These are phyloP conservation scores for Charadrius vociferus DNA, from an alignment of 2,113 vertebrate species.

Conservation along the genomic window DNA sequence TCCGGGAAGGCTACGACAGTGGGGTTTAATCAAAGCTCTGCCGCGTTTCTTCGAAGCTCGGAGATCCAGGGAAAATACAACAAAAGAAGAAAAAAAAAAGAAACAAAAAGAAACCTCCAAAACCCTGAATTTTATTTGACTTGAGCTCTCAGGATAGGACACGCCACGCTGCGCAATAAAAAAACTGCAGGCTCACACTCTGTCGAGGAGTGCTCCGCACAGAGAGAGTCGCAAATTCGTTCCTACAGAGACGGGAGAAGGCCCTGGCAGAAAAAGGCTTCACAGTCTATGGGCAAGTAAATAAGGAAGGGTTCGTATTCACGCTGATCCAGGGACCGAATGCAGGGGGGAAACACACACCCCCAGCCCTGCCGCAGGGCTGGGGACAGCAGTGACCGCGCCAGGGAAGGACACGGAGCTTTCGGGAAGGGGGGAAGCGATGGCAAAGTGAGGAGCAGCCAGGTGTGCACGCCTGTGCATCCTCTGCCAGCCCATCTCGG, in stretches of 20 bases:
- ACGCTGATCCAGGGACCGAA: rapidly evolving
- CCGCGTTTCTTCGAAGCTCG: rapidly evolving
- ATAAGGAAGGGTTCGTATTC: rapidly evolving
- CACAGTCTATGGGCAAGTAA: rapidly evolving
- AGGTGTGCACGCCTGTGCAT: neutral
- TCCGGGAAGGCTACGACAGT: rapidly evolving
- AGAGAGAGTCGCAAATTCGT: neutral
- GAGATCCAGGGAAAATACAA: neutral
- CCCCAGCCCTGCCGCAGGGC: rapidly evolving
- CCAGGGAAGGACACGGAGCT: rapidly evolving
- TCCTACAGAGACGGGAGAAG: neutral
- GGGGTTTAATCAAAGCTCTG: neutral
- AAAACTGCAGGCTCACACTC: neutral
- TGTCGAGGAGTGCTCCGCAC: neutral
- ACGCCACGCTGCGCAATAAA: rapidly evolving
- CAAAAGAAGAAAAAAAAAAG: neutral
- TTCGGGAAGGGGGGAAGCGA: neutral
- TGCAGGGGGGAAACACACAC: neutral
- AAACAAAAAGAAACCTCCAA: too few species aligned
- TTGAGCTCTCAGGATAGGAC: neutral
- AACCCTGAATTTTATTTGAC: slow-evolving; percentile 13
- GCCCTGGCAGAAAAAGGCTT: neutral
- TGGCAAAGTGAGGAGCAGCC: neutral
- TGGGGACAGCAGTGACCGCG: neutral
- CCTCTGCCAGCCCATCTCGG: rapidly evolving